phyloP scores from a whole-genome alignment of 2,113 vertebrate species.

The Tympanuchus pallidicinctus region DNA sequence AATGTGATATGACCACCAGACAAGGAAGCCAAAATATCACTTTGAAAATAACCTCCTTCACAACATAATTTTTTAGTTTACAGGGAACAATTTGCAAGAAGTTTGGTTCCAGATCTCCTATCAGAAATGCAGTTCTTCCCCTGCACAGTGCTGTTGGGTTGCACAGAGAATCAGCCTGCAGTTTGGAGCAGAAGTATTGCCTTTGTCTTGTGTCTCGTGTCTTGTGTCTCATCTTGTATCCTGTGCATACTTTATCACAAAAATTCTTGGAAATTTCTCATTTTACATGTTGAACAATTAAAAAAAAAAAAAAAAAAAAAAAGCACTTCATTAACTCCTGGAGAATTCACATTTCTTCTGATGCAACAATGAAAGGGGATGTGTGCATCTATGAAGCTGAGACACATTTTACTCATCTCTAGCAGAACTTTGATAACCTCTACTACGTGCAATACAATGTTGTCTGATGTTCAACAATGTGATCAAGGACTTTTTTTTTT shows the following conservation, averaged over 20 bases:
- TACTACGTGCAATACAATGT: neutral
- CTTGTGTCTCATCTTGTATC: neutral
- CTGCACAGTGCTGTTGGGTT: neutral
- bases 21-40: slow-evolving; percentile 17
- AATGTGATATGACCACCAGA: slow-evolving; percentile 24
- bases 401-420: neutral
- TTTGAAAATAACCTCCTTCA: slow-evolving; percentile 21
- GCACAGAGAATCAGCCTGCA: neutral
- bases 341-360: neutral
- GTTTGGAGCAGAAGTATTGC: neutral
- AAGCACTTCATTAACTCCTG: neutral
- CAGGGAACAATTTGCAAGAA: neutral
- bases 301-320: neutral
- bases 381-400: neutral
- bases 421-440: neutral
- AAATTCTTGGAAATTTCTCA: neutral
- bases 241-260: neutral
- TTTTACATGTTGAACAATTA: neutral
- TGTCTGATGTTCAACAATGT: neutral
- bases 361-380: neutral
- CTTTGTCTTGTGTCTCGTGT: neutral
- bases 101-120: neutral
- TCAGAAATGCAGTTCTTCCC: neutral
- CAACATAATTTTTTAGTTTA: neutral
- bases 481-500: neutral